These are phyloP conservation scores for Toxotes chatareus DNA, from an alignment of 2,113 vertebrate species.

Conservation along the genomic window DNA sequence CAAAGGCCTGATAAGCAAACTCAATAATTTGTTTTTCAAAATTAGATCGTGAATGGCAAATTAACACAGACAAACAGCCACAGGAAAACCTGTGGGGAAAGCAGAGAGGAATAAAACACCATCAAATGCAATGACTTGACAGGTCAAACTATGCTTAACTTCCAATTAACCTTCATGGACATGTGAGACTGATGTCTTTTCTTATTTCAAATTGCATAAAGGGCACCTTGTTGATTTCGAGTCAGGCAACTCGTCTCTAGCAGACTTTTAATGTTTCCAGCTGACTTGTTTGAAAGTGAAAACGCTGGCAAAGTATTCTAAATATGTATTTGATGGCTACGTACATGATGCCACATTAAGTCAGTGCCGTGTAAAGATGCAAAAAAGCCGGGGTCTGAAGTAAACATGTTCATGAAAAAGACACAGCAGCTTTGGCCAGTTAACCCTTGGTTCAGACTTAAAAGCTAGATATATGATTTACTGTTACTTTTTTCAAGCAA, in stretches of 20 bases:
- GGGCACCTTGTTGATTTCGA: background rate
- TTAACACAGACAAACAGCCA: constrained; percentile 29
- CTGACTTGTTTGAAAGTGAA: background rate
- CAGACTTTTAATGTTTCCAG: background rate
- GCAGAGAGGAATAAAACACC: constrained; percentile 12
- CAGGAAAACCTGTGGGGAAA: background rate
- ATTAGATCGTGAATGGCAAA: constrained; percentile 44
- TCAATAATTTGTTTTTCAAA: constrained; percentile 31
- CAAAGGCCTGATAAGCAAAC: constrained; percentile 17
- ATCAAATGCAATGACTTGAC: constrained; percentile 13
- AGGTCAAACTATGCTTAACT: constrained; percentile 39
- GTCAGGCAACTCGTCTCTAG: background rate
- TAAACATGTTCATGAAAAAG: too few species aligned
- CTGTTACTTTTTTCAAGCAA: background rate
- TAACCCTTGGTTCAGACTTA: too few species aligned
- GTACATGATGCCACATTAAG: background rate
- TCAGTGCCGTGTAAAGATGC: too few species aligned
- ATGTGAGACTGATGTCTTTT: background rate
- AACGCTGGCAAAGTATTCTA: background rate
- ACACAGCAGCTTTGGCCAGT: background rate
- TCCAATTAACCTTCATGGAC: constrained; percentile 25
- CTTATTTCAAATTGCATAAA: background rate
- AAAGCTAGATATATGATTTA: too few species aligned
- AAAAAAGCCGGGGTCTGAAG: too few species aligned
- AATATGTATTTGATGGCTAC: background rate